Conservation (phyloP, 2,888 invertebrate species). For the Nymphalis polychloros region DNA sequence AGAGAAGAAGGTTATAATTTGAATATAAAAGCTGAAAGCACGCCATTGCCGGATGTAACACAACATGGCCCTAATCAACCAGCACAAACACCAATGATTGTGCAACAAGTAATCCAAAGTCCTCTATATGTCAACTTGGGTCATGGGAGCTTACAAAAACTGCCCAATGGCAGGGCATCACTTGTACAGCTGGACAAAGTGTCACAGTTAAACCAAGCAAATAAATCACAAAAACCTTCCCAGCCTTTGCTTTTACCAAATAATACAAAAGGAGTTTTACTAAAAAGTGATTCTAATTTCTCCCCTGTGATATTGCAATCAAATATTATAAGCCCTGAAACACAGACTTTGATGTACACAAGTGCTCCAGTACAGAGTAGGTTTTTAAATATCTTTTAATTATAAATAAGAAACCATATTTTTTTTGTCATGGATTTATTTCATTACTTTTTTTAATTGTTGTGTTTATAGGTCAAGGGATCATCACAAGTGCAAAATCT, state of each 20-base stretch:
- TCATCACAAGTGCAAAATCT: conserved; percentile 63
- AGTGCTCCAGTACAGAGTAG: conserved; percentile 74
- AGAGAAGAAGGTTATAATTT: conserved; percentile 64
- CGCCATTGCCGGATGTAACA: conserved; percentile 59
- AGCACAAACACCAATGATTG: conserved; percentile 63
- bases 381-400: background rate
- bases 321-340: conserved; percentile 80
- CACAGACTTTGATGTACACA: conserved; percentile 76
- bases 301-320: conserved; percentile 85
- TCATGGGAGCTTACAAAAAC: conserved; percentile 60
- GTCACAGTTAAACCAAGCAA: conserved; percentile 52
- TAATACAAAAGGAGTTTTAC: conserved; percentile 64
- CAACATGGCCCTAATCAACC: conserved; percentile 57
- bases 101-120: conserved; percentile 71
- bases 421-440: no score
- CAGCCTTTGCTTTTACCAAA: conserved; percentile 69
- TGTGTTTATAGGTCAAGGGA: conserved; percentile 48
- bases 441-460: no score
- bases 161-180: conserved; percentile 58
- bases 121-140: conserved; percentile 72
- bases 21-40: conserved; percentile 49
- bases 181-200: conserved; percentile 60
- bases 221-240: conserved; percentile 51
- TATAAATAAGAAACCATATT: background rate
- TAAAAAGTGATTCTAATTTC: conserved; percentile 74